These are phyloP conservation scores for Phoeniculus purpureus DNA, from an alignment of 2,797 vertebrate genomes.

Conservation along the genomic window DNA sequence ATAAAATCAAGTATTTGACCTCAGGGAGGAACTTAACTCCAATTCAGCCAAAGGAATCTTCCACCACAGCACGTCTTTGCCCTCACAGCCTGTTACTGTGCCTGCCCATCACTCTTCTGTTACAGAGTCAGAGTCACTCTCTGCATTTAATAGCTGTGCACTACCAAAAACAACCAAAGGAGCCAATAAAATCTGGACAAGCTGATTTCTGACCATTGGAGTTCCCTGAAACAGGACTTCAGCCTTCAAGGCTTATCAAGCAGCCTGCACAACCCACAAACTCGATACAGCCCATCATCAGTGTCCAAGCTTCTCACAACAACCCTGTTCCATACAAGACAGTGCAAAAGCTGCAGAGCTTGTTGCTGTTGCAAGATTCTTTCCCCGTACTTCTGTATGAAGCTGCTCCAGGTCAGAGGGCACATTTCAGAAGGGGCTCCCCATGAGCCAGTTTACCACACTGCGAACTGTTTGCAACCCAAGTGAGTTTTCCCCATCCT, in stretches of 20 bases:
- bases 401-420: neutral
- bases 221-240: neutral
- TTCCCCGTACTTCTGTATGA: rapidly evolving
- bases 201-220: neutral
- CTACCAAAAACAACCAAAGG: neutral
- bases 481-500: neutral
- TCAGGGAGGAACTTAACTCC: constrained; percentile 15
- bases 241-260: neutral
- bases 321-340: rapidly evolving
- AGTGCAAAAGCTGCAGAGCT: neutral
- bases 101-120: neutral
- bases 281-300: neutral
- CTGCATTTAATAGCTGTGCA: neutral
- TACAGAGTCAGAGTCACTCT: neutral
- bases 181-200: neutral
- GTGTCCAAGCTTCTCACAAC: rapidly evolving
- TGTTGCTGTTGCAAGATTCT: neutral
- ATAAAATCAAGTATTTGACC: constrained; percentile 52
- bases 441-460: neutral
- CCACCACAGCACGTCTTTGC: neutral
- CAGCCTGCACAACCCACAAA: neutral
- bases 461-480: neutral
- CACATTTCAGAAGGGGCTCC: neutral
- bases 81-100: neutral
- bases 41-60: constrained; percentile 4